Evolutionary conservation across 2,797 vertebrate species (phyloP).

Genomic region (Delichon dasypus): DNA sequence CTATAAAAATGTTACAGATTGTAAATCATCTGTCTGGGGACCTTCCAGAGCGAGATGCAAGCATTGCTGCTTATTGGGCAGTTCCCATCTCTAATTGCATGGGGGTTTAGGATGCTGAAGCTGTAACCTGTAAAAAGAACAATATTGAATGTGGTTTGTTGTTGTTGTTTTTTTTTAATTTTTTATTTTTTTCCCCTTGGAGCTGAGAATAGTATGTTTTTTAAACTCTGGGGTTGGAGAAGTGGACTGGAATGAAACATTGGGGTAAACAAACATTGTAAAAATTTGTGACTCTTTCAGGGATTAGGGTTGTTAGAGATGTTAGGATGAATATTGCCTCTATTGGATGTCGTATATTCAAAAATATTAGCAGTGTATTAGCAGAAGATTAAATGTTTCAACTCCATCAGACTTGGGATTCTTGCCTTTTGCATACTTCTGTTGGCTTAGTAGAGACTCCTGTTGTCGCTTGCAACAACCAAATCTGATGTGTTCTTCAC

Average conservation of each 20-base stretch:
- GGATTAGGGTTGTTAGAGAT: background rate
- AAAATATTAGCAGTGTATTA: background rate
- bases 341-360: background rate
- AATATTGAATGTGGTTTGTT: background rate
- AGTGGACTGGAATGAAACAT: background rate
- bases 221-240: background rate
- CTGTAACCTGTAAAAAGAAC: background rate
- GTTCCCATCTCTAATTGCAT: background rate
- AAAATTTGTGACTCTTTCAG: background rate
- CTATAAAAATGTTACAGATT: conserved; percentile 18
- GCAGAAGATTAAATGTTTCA: background rate
- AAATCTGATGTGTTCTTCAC: background rate
- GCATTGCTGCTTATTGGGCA: background rate
- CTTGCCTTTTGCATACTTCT: background rate
- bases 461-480: background rate
- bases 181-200: no score
- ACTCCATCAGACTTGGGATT: background rate
- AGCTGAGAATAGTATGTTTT: background rate
- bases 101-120: background rate
- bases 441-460: background rate
- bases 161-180: rapidly evolving
- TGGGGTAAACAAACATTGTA: background rate
- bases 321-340: background rate
- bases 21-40: background rate
- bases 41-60: background rate